Evolutionary conservation across 92 coral and sea anemone species (phyloP), one percentile per base, ranked within the genome.

Genomic region (Diadumene lineata): DNA sequence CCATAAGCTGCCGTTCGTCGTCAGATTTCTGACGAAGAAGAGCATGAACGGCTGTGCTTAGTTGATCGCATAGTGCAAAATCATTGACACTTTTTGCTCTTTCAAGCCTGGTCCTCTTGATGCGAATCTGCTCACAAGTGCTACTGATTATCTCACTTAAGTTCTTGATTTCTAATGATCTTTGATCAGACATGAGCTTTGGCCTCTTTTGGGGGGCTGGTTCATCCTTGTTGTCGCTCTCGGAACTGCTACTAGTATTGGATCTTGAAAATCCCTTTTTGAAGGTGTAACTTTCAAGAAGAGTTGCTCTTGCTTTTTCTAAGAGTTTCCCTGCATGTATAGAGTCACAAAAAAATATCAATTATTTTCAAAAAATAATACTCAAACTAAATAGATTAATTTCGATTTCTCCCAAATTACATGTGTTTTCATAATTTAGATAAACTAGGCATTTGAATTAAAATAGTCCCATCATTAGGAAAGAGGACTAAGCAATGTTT

Each of bases 121-220:
- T 53, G 19, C 60, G 60, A 53, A 53, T 53, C 19, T 53, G 60
- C 10, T 53, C 60, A 53, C 19, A 9, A 9, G 60, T 53, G 60
- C 60, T 53, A 53, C 24, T 53, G 21, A 53, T 53, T 9, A 53
- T 53, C 19, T 53, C 60, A 9, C n/a, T 53, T 16, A 53, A 53
- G 60, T 53, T 53, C 2, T 23, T 53, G 19, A 53, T 53, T 53
- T 53, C 60, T 2, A 53, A 15, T 53, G 60, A 53, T 23, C 60
- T 53, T 53, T 53, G 60, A 13, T 53, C 60, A 53, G 60, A 53
- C 60, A 53, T 53, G 19, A 53, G 60, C 60, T 53, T 53, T 23
- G 19, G 10, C 19, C 60, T 53, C 60, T 53, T 53, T 13, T 53
- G 10, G 10, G 60, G 60, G 19, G 19, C 19, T 3, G n/a, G n/a